Base-by-base conservation (phyloP, 1,140 invertebrate genomes). In the Caerostris extrusa region DNA sequence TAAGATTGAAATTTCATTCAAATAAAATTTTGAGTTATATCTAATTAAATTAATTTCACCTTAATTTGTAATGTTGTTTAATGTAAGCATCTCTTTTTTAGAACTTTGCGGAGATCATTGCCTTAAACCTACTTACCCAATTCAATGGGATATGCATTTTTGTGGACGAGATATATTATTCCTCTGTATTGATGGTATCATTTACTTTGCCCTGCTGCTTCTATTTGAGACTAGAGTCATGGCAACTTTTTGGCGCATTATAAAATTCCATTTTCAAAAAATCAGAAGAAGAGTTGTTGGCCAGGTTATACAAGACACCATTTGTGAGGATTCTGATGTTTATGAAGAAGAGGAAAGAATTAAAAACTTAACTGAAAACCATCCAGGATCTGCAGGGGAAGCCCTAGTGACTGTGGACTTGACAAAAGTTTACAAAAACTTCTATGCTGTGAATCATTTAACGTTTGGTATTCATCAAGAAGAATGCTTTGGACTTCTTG, bases 401-500 rank as follows among this genome's bases (percentile, higher is more conserved):
- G 82, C 95, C 17, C 71, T 95, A 19, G 83, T 94, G 3, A 94
- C 82, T 5, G 34, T 53, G n/a, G 69, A 94, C 7, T 85, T 95
- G 19, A 95, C 88, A 4, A 95, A 95, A 94, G 53, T 91, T 10
- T 95, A 91, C 64, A 64, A 61, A 12, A 89, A 90, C 5, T 95
- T 95, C 58, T 87, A 71, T 55, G 95, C 95, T 34, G 95, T 95
- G 55, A 87, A 95, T 93, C 50, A 91, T 57, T 83, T 95, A 6
- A 93, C 94, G 14, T 95, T 95, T 93, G 95, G 95, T 10, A 95
- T 95, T 90, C 94, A 95, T 34, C 93, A 95, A 34, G 95, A 96
- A 56, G 96, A 97, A 95, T 96, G 96, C 95, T 97, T 97, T 95
- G 96, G 96, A 19, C 94, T 97, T 50, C 95, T 97, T 7, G 96